Evolutionary conservation across 2,797 vertebrate species (phyloP).

Genomic region (Smutsia gigantea): DNA sequence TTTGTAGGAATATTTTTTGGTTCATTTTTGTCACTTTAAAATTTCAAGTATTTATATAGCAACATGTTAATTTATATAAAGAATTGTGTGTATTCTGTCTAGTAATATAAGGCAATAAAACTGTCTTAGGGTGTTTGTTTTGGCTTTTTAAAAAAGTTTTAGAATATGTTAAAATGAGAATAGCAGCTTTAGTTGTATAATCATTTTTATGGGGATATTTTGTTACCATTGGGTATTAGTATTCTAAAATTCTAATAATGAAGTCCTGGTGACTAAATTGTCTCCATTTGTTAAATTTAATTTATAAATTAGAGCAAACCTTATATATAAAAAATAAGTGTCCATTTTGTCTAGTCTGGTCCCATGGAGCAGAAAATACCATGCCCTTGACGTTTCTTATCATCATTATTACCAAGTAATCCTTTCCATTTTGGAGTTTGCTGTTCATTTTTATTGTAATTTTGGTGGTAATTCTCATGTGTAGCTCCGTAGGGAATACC

Average conservation of each 20-base stretch:
- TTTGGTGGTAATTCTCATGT: neutral
- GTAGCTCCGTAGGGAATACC: too few species aligned
- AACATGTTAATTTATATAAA: constrained; percentile 32
- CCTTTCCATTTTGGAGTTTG: neutral
- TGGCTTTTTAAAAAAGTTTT: neutral
- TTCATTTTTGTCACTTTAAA: constrained; percentile 42
- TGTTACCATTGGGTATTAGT: constrained; percentile 21
- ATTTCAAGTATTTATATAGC: constrained; percentile 44
- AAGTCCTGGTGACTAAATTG: constrained; percentile 36
- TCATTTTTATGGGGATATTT: constrained; percentile 38
- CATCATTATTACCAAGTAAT: constrained; percentile 36
- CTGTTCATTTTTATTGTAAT: constrained; percentile 26
- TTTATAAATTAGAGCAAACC: constrained; percentile 37
- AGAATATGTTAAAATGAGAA: neutral
- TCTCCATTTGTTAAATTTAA: constrained; percentile 49
- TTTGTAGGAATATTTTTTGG: neutral
- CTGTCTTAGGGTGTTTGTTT: constrained; percentile 13
- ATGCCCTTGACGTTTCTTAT: neutral
- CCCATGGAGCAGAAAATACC: neutral
- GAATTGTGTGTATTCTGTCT: neutral
- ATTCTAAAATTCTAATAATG: constrained; percentile 48
- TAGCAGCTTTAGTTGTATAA: neutral
- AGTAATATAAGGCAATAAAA: constrained; percentile 43
- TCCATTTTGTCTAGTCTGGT: constrained; percentile 35
- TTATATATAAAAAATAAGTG: neutral